Percentiles rank a stretch among this genome's conserved stretches.
Conservation (phyloP, 1,140 invertebrate genomes). For the Tetranychus urticae region DNA sequence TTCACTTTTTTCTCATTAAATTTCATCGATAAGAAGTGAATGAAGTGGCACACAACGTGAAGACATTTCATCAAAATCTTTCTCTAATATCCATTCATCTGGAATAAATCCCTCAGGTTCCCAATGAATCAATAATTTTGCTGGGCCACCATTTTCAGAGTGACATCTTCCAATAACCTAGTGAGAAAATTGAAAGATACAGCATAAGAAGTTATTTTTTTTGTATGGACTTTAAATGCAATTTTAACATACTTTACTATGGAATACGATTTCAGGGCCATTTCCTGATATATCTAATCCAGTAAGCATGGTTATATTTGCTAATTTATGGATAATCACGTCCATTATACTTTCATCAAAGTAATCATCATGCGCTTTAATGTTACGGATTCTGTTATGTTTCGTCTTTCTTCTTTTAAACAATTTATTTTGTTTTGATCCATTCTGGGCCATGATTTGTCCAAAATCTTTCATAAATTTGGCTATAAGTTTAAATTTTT, state of each 20-base stretch:
- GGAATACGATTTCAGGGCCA: constrained; percentile 28
- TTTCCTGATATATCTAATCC: constrained; percentile 34
- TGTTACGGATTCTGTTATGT: neutral
- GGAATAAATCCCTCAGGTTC: constrained; percentile 31
- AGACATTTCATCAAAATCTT: constrained; percentile 13
- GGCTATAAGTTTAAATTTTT: too few species aligned
- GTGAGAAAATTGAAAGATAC: constrained; percentile 2
- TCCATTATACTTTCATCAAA: constrained; percentile 70
- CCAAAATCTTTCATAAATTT: too few species aligned
- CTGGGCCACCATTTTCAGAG: constrained; percentile 31
- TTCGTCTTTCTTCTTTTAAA: neutral
- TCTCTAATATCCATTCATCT: constrained; percentile 15
- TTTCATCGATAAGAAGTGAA: constrained; percentile 9
- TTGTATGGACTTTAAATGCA: too few species aligned
- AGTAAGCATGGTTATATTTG: constrained; percentile 31
- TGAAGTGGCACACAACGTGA: constrained; percentile 16
- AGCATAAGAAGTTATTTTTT: too few species aligned
- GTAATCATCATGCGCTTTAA: constrained; percentile 31
- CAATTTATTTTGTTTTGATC: neutral
- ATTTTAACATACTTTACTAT: constrained; percentile 30
- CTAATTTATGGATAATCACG: constrained; percentile 36
- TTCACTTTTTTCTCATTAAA: too few species aligned
- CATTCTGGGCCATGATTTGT: too few species aligned
- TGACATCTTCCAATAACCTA: constrained; percentile 22
- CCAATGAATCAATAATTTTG: constrained; percentile 37